A percentile compares a stretch with the other conserved stretches of the same genome.
phyloP scores from a whole-genome alignment of 35 echinoderm and acorn worm species.

The Holothuria glaberrima region DNA sequence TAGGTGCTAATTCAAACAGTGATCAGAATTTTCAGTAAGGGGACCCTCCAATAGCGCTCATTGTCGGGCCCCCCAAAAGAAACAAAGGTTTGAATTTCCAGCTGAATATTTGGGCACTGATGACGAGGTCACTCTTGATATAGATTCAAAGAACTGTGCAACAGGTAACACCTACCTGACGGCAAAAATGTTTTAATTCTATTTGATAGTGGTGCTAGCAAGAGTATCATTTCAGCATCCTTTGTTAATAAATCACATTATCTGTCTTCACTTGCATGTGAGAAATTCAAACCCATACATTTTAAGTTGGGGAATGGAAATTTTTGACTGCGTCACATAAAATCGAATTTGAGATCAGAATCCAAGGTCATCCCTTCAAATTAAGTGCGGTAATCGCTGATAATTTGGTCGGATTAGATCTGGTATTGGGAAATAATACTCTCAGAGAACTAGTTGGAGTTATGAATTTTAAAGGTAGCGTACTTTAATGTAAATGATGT shows the following conservation, averaged over 20 bases:
- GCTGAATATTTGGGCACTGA: not conserved
- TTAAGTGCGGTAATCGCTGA: not conserved
- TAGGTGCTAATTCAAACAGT: not conserved
- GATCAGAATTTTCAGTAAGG: not conserved
- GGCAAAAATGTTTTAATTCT: slow-evolving; percentile 17
- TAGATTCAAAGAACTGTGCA: not conserved
- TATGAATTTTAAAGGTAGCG: too few relatives aligned
- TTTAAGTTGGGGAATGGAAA: not conserved
- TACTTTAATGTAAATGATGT: too few relatives aligned
- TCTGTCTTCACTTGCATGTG: not conserved
- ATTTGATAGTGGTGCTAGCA: slow-evolving; percentile 11
- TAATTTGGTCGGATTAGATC: not conserved
- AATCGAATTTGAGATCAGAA: too few relatives aligned
- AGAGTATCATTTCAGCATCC: not conserved
- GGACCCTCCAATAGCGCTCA: not conserved
- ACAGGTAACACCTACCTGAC: not conserved
- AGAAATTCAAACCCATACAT: not conserved
- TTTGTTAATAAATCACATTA: too few relatives aligned
- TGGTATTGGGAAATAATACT: too few relatives aligned
- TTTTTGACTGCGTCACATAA: too few relatives aligned
- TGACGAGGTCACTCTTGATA: not conserved
- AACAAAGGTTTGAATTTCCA: not conserved
- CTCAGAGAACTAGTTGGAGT: too few relatives aligned
- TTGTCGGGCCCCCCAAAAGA: not conserved
- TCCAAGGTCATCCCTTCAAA: not conserved